Conservation (phyloP, 1,140 invertebrate species). For the Macrostomum lignano region DNA sequence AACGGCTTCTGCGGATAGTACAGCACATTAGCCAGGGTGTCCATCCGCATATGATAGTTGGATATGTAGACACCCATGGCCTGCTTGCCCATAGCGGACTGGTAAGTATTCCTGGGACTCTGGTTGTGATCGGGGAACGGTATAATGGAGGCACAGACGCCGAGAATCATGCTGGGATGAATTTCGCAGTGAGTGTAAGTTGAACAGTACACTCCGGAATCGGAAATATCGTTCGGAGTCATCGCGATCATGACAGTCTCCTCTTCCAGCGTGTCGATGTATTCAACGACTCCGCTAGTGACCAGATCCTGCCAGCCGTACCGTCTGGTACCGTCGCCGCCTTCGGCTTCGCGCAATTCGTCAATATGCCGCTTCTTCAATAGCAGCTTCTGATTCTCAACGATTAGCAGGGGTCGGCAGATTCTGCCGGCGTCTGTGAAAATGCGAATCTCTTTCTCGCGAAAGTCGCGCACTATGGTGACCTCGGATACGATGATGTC, state of each 20-base stretch:
- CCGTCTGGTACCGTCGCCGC: too few relatives aligned
- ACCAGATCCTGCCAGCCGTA: slow-evolving; percentile 73
- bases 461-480: slow-evolving; percentile 86
- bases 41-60: slow-evolving; percentile 94
- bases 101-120: slow-evolving; percentile 80
- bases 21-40: slow-evolving; percentile 80
- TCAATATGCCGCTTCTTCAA: slow-evolving; percentile 78
- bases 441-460: slow-evolving; percentile 85
- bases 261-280: slow-evolving; percentile 90
- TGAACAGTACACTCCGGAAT: slow-evolving; percentile 45
- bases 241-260: slow-evolving; percentile 97
- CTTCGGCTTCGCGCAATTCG: slow-evolving; percentile 53
- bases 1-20: slow-evolving; percentile 98
- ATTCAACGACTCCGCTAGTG: slow-evolving; percentile 82
- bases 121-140: slow-evolving; percentile 98
- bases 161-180: slow-evolving; percentile 86
- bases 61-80: slow-evolving; percentile 99
- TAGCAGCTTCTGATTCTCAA: slow-evolving; percentile 65
- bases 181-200: slow-evolving; percentile 98
- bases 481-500: slow-evolving; percentile 97
- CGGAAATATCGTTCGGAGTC: slow-evolving; percentile 60
- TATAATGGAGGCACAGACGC: slow-evolving; percentile 90
- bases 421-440: slow-evolving; percentile 93
- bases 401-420: slow-evolving; percentile 76
- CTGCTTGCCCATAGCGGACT: slow-evolving; percentile 89